Percentiles rank a stretch among this genome's conserved stretches.
phyloP scores from a whole-genome alignment of 2,113 vertebrate genomes.

The Sturnira hondurensis region DNA sequence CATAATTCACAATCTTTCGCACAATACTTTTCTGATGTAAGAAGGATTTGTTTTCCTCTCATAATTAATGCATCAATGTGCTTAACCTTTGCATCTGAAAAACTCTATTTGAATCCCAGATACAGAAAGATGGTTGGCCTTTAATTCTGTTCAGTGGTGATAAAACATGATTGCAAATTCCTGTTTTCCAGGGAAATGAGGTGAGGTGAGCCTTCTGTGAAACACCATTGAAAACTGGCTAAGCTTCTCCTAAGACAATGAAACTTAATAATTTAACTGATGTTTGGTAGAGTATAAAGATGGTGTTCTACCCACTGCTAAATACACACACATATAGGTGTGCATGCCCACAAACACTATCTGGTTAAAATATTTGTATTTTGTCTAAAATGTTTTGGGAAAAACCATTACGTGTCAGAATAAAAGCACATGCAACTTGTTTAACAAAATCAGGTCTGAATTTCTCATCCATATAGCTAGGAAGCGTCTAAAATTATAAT shows the following conservation, averaged over 20 bases:
- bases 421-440: not conserved
- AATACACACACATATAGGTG: not conserved
- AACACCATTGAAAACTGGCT: not conserved
- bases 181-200: not conserved
- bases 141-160: not conserved
- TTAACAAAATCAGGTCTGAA: not conserved
- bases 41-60: constrained; percentile 74
- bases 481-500: not conserved
- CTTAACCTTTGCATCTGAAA: constrained; percentile 76
- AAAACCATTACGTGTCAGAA: not conserved
- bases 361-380: not conserved
- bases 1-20: constrained; percentile 77
- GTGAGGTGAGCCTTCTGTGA: not conserved
- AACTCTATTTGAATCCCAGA: constrained; percentile 59
- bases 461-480: not conserved
- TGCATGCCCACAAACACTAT: not conserved
- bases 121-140: constrained; percentile 22
- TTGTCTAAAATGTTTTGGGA: not conserved
- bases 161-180: not conserved
- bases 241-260: not conserved
- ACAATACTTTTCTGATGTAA: constrained; percentile 75
- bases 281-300: not conserved
- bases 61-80: constrained; percentile 71
- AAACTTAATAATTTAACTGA: not conserved
- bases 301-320: not conserved